Evolutionary conservation across 2,113 vertebrate species (phyloP), one percentile per base, ranked within the genome.

Genomic region (Scolopax mira): DNA sequence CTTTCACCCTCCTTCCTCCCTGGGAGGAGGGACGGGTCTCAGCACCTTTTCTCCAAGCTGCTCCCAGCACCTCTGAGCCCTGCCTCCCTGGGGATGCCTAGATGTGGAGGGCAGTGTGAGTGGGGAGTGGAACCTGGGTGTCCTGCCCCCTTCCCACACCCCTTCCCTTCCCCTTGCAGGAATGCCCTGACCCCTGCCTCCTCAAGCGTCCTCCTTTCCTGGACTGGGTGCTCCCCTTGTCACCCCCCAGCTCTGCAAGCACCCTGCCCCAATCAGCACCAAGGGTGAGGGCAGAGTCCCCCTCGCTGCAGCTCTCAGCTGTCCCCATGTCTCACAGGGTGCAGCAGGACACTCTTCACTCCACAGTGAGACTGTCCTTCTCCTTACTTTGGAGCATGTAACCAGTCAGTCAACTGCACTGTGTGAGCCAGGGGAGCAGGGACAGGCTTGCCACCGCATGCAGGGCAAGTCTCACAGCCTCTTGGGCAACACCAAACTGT

Each of bases 81-180:
- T 88, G 69, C 92, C 94, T 93, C 69, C 65, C 6, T 1, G 0
- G 46, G 55, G 37, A 64, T 21, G 0, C 37, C 75, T 15, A 66
- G 75, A 65, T 3, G 28, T n/a, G 79, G 61, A 85, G 48, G 39
- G 7, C 73, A 31, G 66, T 16, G 37, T 1, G 37, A 92, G 75
- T 7, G 54, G 74, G 74, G 78, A 94, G 88, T 46, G 91, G 89
- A 96, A 55, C 11, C 60, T 0, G 1, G 11, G 39, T 1, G 72
- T 89, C 83, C 94, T 85, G 90, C 90, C 93, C 85, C 82, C 57
- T 80, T 37, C 83, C 57, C 77, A 72, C 77, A 62, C 69, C 21
- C 33, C 19, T 83, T 83, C 64, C 60, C 7, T n/a, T 79, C 33
- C 66, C 35, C 78, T 79, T 57, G n/a, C 57, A 71, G 73, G 30